phyloP scores from a whole-genome alignment of 1,140 invertebrate species.

The Drosophila sulfurigaster region DNA sequence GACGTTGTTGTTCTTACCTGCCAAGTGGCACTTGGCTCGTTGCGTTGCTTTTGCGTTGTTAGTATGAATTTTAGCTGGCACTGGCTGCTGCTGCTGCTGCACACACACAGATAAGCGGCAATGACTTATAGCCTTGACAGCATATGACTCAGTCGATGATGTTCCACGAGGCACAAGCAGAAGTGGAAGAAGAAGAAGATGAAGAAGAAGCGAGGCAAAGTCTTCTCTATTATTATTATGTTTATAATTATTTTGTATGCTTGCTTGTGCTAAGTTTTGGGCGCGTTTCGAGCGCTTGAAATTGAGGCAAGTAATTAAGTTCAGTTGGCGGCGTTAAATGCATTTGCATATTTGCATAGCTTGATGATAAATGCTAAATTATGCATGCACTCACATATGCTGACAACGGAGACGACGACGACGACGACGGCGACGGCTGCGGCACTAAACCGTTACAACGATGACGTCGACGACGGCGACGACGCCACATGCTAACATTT shows the following conservation, averaged over 20 bases:
- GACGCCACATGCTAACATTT: slow-evolving; percentile 65
- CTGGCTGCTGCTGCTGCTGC: slow-evolving; percentile 55
- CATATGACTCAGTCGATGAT: slow-evolving; percentile 31
- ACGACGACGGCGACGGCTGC: slow-evolving; percentile 58
- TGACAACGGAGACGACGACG: slow-evolving; percentile 40
- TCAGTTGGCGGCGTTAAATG: slow-evolving; percentile 29
- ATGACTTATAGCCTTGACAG: slow-evolving; percentile 65
- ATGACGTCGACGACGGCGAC: slow-evolving; percentile 61
- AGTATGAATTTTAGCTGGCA: slow-evolving; percentile 44
- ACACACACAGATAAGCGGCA: slow-evolving; percentile 45
- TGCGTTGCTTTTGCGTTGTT: slow-evolving; percentile 28
- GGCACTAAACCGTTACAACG: slow-evolving; percentile 28
- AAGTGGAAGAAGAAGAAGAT: background rate
- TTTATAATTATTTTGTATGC: background rate
- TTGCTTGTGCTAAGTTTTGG: slow-evolving; percentile 12
- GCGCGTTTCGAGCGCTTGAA: slow-evolving; percentile 33
- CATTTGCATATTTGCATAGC: slow-evolving; percentile 24
- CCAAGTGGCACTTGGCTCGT: slow-evolving; percentile 65
- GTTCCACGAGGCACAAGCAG: background rate
- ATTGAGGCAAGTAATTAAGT: slow-evolving; percentile 55
- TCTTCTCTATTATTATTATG: slow-evolving; percentile 13
- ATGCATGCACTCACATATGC: slow-evolving; percentile 56
- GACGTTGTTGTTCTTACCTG: slow-evolving; percentile 34
- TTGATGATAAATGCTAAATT: slow-evolving; percentile 44
- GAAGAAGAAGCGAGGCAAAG: slow-evolving; percentile 21